phyloP scores from a whole-genome alignment of 2,888 invertebrate species.

The Diadegma fenestrale region DNA sequence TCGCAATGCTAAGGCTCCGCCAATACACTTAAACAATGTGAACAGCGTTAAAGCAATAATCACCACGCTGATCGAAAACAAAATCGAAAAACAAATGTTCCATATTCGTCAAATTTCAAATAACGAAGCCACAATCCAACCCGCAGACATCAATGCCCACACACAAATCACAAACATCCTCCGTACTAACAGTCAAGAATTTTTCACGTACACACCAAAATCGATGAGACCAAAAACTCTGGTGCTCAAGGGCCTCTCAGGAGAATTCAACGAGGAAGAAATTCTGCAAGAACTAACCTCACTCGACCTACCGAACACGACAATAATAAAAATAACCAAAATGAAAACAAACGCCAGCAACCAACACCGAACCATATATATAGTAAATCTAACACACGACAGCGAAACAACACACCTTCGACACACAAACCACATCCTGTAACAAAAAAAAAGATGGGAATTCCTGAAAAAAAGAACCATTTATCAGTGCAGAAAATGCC shows the following conservation, averaged over 20 bases:
- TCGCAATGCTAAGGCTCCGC: conserved; percentile 5
- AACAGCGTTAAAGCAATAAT: background rate
- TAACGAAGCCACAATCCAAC: conserved; percentile 4
- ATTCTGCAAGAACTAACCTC: conserved; percentile 30
- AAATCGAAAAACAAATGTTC: background rate
- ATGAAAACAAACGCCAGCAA: too few species aligned
- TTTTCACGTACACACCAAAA: conserved; percentile 51
- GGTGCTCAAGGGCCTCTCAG: conserved; percentile 50
- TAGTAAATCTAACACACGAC: too few species aligned
- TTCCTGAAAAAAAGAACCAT: background rate
- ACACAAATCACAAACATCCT: background rate
- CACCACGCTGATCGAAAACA: background rate
- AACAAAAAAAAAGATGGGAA: too few species aligned
- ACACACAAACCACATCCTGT: too few species aligned
- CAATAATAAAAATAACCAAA: conserved; percentile 58
- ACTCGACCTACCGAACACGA: conserved; percentile 24
- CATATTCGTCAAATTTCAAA: background rate
- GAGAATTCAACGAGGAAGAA: conserved; percentile 49
- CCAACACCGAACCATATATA: too few species aligned
- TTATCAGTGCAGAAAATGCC: conserved; percentile 43
- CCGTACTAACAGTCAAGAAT: background rate
- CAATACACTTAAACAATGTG: conserved; percentile 19
- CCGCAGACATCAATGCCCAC: background rate
- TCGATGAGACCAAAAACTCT: conserved; percentile 25
- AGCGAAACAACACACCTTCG: too few species aligned